Base-by-base conservation (phyloP, 2,113 vertebrate species). In the Nycticorax nycticorax region DNA sequence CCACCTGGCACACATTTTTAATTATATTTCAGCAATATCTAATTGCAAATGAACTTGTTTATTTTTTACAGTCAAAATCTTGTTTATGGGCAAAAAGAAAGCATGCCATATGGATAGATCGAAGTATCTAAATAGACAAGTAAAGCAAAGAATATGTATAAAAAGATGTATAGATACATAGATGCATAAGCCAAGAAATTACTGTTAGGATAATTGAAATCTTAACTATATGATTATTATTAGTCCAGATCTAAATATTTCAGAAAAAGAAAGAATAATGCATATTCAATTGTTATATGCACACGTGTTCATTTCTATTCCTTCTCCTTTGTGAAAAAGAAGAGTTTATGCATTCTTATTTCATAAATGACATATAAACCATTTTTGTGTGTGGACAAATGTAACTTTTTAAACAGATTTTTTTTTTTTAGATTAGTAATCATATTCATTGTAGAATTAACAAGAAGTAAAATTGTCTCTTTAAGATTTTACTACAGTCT, bases 11-110 rank as follows among this genome's bases (percentile, higher is more conserved):
- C 4, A 56, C 14, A 21, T 26, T 95, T 93, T 83, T 77, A 85
- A 85, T 88, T 95, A 57, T 88, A 88, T 37, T 80, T 93, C 63
- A 92, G 47, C 56, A 80, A 63, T 76, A 89, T 85, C 24, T 80
- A 94, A 83, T 77, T 96, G 37, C 30, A 91, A 93, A 83, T 86
- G 27, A 84, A 93, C 22, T 71, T 60, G 3, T 55, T 39, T 67
- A 83, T 52, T 87, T 84, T 89, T 92, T 85, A 73, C 45, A 43
- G 48, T 43, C n/a, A 72, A 88, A 72, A 59, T 76, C 45, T 71
- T 92, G 12, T 83, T 93, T 80, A 73, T 62, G 18, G 13, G 17
- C 21, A 59, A 84, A 90, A 94, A 69, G 14, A 45, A 73, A 80
- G 7, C 9, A 55, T 26, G 45, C 30, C 48, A 77, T 78, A 93